These are phyloP conservation scores for Drosophila grimshawi DNA, from an alignment of 1,140 invertebrate species.

Conservation along the genomic window DNA sequence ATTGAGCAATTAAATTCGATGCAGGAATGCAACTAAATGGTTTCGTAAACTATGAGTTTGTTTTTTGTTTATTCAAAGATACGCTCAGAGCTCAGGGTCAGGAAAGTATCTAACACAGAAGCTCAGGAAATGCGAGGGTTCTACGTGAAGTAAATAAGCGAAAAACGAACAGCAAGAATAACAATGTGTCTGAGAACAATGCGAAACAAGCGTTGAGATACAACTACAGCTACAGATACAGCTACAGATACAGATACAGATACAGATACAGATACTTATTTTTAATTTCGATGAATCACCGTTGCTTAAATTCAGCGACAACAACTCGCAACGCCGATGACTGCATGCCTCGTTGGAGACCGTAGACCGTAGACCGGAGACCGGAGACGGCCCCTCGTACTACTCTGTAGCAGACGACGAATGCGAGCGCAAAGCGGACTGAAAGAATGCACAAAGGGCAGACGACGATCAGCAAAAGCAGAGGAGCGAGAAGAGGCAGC, in stretches of 20 bases:
- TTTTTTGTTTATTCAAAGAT: neutral
- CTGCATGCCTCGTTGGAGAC: constrained; percentile 75
- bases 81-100: constrained; percentile 30
- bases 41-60: constrained; percentile 3
- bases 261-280: constrained; percentile 66
- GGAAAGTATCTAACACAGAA: constrained; percentile 17
- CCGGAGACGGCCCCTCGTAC: constrained; percentile 18
- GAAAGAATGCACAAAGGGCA: constrained; percentile 79
- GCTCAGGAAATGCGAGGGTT: constrained; percentile 49
- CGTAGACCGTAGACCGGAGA: constrained; percentile 49
- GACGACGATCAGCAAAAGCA: constrained; percentile 59
- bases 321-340: constrained; percentile 54
- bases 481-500: constrained; percentile 40
- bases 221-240: constrained; percentile 55
- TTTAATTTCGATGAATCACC: constrained; percentile 82
- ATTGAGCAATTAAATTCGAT: constrained; percentile 23
- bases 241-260: constrained; percentile 59
- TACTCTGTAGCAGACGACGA: constrained; percentile 6
- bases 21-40: constrained; percentile 35
- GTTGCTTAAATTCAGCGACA: constrained; percentile 47
- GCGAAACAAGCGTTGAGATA: constrained; percentile 70
- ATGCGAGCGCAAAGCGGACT: constrained; percentile 64
- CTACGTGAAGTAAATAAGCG: constrained; percentile 20
- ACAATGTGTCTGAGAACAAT: constrained; percentile 46
- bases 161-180: constrained; percentile 23